Evolutionary conservation across 2,113 vertebrate genomes (phyloP), one percentile per base, ranked within the genome.

Genomic region (Carlito syrichta): DNA sequence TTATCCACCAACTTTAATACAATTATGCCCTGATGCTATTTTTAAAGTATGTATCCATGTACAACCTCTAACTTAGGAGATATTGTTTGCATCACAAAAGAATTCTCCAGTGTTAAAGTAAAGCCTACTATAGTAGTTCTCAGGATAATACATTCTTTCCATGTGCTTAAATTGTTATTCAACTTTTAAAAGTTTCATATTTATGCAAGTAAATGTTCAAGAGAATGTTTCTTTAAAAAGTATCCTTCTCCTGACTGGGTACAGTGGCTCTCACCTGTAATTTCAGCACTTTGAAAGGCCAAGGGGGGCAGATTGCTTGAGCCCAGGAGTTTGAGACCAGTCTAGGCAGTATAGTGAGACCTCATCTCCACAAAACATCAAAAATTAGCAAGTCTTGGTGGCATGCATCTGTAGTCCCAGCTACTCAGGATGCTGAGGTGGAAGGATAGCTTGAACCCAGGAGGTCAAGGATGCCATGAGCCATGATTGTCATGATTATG

Each of bases 71-170:
- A 90, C 30, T 78, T 66, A 83, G 58, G 56, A 81, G n/a, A 86
- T 78, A 8, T 38, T 66, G 94, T 94, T 96, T 94, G 56, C n/a
- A 68, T 71, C 40, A 54, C 66, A 86, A 91, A 83, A 84, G 60
- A 93, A 96, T 84, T 92, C 22, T 73, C 5, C 35, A 76, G 45
- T 90, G 90, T 86, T 62, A 50, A 96, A 83, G 63, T 66, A 74
- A 74, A 74, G 43, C 16, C 71, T 77, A 69, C 23, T 69, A 27
- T 11, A 54, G n/a, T 27, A 78, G 6, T 35, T 89, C 54, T 92
- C 89, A 82, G 13, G 81, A 69, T 79, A 85, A 91, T 68, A 52
- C 71, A 54, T 86, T 84, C 19, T 32, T 89, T 86, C 43, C n/a
- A 54, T 74, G 30, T n/a, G 27, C 83, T 89, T 93, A 91, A 94